phyloP scores from a whole-genome alignment of 2,888 invertebrate species.

The Siphlonurus alternatus region DNA sequence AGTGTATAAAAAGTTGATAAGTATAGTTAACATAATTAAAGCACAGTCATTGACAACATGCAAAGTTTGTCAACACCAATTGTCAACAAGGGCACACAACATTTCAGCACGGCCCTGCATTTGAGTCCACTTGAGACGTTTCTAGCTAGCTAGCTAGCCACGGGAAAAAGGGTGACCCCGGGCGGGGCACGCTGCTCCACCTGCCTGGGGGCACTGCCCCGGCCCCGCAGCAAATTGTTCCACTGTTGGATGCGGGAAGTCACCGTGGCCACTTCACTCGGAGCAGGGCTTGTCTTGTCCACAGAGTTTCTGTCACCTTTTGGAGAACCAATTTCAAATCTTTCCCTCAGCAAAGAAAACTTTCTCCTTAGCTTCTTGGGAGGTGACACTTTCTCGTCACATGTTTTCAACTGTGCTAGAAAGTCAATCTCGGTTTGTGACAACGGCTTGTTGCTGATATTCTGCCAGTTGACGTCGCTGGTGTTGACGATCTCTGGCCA shows the following conservation, averaged over 20 bases:
- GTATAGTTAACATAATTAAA: too few species aligned
- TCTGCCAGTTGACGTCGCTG: conserved; percentile 10
- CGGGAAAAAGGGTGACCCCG: not conserved
- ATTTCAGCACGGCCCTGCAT: too few species aligned
- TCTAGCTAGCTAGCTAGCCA: not conserved
- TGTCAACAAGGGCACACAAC: too few species aligned
- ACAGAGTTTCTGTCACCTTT: conserved; percentile 5
- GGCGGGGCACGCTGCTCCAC: not conserved
- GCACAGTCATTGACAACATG: too few species aligned
- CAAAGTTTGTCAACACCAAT: too few species aligned
- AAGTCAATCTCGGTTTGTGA: conserved; percentile 1
- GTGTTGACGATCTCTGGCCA: not conserved
- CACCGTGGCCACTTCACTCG: conserved; percentile 16
- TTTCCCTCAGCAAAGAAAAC: conserved; percentile 39
- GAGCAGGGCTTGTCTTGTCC: conserved; percentile 14
- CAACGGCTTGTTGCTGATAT: not conserved
- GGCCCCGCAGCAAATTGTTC: conserved; percentile 13
- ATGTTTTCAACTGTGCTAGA: conserved; percentile 8
- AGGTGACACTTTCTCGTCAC: conserved; percentile 15
- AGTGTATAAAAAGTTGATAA: too few species aligned
- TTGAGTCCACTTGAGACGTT: too few species aligned
- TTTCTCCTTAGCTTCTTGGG: conserved; percentile 30
- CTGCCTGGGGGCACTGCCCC: not conserved
- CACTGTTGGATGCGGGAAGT: conserved; percentile 15
- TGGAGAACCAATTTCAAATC: conserved; percentile 27